Conservation (phyloP, 2,113 vertebrate species). For the Tragelaphus buxtoni region DNA sequence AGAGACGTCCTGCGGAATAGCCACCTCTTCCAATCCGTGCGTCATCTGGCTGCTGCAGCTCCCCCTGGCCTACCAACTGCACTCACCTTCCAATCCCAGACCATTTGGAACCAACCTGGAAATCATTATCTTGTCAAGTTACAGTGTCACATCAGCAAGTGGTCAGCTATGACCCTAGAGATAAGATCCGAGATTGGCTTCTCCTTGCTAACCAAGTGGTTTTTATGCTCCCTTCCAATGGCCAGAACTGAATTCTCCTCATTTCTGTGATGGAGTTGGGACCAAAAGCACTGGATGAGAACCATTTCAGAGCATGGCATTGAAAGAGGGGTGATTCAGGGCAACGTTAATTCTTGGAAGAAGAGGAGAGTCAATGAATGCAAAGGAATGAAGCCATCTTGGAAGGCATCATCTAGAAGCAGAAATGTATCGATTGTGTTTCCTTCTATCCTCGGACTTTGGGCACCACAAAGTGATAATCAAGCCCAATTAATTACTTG, state of each 20-base stretch:
- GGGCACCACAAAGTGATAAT: constrained; percentile 59
- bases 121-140: constrained; percentile 28
- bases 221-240: neutral
- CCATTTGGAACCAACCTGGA: constrained; percentile 43
- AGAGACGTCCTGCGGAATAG: neutral
- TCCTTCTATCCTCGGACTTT: neutral
- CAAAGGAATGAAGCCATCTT: constrained; percentile 2
- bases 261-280: neutral
- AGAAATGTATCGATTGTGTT: constrained; percentile 22
- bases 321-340: neutral
- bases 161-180: neutral
- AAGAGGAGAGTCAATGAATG: neutral
- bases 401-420: constrained; percentile 5
- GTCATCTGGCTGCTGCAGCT: neutral
- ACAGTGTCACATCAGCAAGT: constrained; percentile 31
- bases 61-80: neutral
- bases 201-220: neutral
- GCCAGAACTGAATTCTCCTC: neutral
- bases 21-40: neutral
- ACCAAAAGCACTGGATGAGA: constrained; percentile 3
- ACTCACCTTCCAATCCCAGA: constrained; percentile 16
- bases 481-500: constrained; percentile 65
- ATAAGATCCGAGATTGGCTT: constrained; percentile 4
- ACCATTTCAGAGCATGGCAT: neutral
- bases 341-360: neutral